Base-by-base conservation (phyloP, 2,113 vertebrate genomes). In the Phalacrocorax aristotelis region DNA sequence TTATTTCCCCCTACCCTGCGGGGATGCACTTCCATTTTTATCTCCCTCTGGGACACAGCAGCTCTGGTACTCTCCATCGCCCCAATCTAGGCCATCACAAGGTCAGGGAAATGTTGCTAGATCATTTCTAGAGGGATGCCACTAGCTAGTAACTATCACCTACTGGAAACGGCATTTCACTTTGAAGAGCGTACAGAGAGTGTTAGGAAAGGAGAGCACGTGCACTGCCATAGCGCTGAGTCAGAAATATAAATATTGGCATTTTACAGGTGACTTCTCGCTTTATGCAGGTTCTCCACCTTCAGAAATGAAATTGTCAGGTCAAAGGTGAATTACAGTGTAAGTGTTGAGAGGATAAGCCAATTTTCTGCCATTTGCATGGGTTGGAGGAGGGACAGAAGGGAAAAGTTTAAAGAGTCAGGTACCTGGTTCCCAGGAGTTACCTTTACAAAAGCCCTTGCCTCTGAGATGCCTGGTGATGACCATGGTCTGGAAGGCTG, bases 71-170 rank as follows among this genome's bases (percentile, higher is more conserved):
- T 69, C 89, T 72, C 68, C 1, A 1, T 46, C 7, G 2, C 54
- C 46, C 36, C 2, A 2, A 34, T 57, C 26, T 51, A 48, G 49
- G 40, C 46, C 17, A 3, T 13, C 1, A 1, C 0, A 0, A 83
- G 22, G 55, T 36, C 48, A 61, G 51, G 48, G 29, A 78, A 58
- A 51, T 0, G 1, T 17, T 71, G 42, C n/a, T 40, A 6, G 60
- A 25, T 70, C 5, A 0, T 58, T 88, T 80, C 68, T 38, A 61
- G 68, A 74, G 32, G 18, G 34, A 32, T 60, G 42, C 30, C 49
- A 21, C 57, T 29, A 49, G 19, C 71, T 77, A 54, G 48, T 34
- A 70, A 40, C n/a, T n/a, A 7, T 49, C 1, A 1, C 22, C 32
- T 36, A 15, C 38, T 15, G 13, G 30, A 86, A 83, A 83, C 3